Percentiles rank a stretch among this genome's conserved stretches.
Conservation (phyloP, 2,113 vertebrate genomes). For the Bothrops jararaca region DNA sequence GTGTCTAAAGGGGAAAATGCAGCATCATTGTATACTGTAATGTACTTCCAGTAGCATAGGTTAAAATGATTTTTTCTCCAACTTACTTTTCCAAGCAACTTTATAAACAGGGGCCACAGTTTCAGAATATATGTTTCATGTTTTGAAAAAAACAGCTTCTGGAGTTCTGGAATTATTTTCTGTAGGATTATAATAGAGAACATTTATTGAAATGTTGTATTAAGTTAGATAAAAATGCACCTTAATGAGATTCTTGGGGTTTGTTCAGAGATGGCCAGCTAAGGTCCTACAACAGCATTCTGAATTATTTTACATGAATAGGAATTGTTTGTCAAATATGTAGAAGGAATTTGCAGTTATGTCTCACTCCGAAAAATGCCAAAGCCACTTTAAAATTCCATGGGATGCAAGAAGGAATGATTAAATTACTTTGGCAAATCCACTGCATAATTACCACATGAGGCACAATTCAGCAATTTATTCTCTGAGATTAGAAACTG, state of each 20-base stretch:
- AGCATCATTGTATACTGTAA: background rate
- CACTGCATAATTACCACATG: background rate
- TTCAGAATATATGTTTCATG: slow-evolving; percentile 94
- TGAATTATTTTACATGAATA: background rate
- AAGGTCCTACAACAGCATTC: background rate
- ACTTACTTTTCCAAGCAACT: slow-evolving; percentile 90
- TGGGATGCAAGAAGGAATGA: background rate
- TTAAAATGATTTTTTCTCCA: accelerated
- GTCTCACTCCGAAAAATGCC: background rate
- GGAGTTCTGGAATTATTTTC: slow-evolving; percentile 93
- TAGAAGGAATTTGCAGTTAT: background rate
- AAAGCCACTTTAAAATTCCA: background rate
- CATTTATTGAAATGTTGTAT: background rate
- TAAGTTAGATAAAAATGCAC: background rate
- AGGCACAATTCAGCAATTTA: background rate
- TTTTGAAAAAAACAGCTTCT: slow-evolving; percentile 87
- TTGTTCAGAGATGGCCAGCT: background rate
- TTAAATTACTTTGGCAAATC: background rate
- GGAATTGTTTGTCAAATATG: background rate
- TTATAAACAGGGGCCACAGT: slow-evolving; percentile 94
- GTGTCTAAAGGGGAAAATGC: slow-evolving; percentile 68
- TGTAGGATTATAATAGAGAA: slow-evolving; percentile 49
- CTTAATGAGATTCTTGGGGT: background rate
- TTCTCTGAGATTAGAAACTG: background rate
- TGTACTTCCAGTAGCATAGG: background rate